Percentiles rank a stretch among this genome's conserved stretches.
Conservation (phyloP, 1,140 invertebrate species). For the Eurosta solidaginis region DNA sequence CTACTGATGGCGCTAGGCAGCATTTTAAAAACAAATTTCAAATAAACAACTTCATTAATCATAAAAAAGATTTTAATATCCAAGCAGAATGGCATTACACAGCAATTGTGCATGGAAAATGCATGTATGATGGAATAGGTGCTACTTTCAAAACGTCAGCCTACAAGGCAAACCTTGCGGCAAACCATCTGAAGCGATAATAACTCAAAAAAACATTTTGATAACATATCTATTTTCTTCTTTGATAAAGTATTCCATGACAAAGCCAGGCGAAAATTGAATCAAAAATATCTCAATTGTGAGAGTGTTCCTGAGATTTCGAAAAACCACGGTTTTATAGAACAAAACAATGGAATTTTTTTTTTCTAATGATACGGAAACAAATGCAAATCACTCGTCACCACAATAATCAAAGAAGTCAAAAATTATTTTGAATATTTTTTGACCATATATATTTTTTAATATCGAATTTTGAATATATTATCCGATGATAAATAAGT, state of each 20-base stretch:
- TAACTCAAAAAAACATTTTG: background rate
- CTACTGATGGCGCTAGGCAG: slow-evolving; percentile 35
- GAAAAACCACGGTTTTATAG: background rate
- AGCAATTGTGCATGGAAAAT: slow-evolving; percentile 51
- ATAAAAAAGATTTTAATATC: slow-evolving; percentile 40
- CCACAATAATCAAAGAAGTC: too few relatives aligned
- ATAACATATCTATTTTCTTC: background rate
- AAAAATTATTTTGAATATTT: too few relatives aligned
- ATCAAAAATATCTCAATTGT: background rate
- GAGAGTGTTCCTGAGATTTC: background rate
- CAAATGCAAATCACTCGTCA: too few relatives aligned
- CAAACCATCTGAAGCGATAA: background rate
- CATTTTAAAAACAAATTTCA: slow-evolving; percentile 48
- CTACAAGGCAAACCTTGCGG: slow-evolving; percentile 33
- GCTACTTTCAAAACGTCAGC: slow-evolving; percentile 40
- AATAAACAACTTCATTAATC: slow-evolving; percentile 37
- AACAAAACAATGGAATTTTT: too few relatives aligned
- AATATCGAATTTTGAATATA: too few relatives aligned
- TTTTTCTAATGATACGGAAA: too few relatives aligned
- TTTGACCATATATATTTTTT: too few relatives aligned
- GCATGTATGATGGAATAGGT: slow-evolving; percentile 42
- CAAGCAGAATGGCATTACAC: slow-evolving; percentile 50
- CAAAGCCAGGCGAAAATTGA: background rate
- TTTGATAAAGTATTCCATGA: background rate
- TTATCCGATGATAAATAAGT: too few relatives aligned